Conservation (phyloP, 2,113 vertebrate genomes). For the Mirounga angustirostris region DNA sequence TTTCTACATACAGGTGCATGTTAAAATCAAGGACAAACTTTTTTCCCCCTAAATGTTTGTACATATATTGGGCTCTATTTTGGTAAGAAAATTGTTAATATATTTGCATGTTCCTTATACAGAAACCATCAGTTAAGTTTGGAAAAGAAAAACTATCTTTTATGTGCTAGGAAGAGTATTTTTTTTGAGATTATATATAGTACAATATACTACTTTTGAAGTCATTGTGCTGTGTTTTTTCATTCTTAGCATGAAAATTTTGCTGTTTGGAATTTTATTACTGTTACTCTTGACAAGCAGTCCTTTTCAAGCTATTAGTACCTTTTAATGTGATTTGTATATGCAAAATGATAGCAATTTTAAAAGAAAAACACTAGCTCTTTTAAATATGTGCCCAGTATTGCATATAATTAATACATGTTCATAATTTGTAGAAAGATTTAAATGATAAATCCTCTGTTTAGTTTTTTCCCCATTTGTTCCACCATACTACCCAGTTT, state of each 20-base stretch:
- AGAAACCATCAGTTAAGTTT: not conserved
- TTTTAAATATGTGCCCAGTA: not conserved
- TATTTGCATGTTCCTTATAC: not conserved
- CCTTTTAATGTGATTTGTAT: not conserved
- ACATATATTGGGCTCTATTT: not conserved
- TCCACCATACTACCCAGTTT: not conserved
- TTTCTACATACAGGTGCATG: not conserved
- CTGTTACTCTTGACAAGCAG: not conserved
- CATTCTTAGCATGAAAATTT: constrained; percentile 33
- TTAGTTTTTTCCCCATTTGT: not conserved
- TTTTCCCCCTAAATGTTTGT: not conserved
- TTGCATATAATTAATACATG: not conserved
- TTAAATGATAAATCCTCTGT: not conserved
- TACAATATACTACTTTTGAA: constrained; percentile 11
- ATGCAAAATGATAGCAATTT: not conserved
- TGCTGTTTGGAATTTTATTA: not conserved
- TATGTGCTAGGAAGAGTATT: not conserved
- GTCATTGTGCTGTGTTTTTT: not conserved
- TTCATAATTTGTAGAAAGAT: not conserved
- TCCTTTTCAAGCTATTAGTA: constrained; percentile 18
- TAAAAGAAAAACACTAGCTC: not conserved
- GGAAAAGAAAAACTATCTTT: constrained; percentile 33
- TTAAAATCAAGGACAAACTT: not conserved
- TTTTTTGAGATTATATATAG: constrained; percentile 12
- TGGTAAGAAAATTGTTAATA: constrained; percentile 22